These are phyloP conservation scores for Megalurothrips usitatus DNA, from an alignment of 2,888 invertebrate species.

Conservation along the genomic window DNA sequence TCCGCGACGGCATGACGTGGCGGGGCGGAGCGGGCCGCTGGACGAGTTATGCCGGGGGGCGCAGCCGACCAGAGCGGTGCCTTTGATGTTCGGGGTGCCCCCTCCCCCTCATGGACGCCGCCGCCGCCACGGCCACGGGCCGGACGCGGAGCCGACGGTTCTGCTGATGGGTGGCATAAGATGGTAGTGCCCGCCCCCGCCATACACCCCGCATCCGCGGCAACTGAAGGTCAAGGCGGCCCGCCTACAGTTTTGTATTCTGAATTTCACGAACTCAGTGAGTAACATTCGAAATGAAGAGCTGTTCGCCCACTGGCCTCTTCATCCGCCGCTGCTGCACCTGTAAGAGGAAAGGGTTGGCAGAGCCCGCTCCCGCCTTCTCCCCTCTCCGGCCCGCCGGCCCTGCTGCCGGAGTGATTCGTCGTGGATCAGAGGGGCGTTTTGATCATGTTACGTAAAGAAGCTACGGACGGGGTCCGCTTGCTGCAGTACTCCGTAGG, in stretches of 20 bases:
- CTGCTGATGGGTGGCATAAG: too few relatives aligned
- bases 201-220: too few relatives aligned
- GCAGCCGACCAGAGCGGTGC: background rate
- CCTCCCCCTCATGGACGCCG: background rate
- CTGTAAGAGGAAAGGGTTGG: conserved; percentile 1
- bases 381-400: background rate
- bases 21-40: background rate
- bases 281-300: too few relatives aligned
- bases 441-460: conserved; percentile 21
- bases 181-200: too few relatives aligned
- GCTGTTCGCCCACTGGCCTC: too few relatives aligned
- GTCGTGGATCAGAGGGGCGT: background rate
- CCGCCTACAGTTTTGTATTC: background rate
- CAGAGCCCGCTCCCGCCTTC: background rate
- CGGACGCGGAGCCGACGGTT: too few relatives aligned
- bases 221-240: background rate
- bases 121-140: too few relatives aligned
- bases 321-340: background rate
- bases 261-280: too few relatives aligned
- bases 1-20: background rate
- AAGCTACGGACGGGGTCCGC: background rate
- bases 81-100: background rate
- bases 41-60: too few relatives aligned
- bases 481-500: background rate
- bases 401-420: background rate